Evolutionary conservation across 2,113 vertebrate species (phyloP), one percentile per base, ranked within the genome.

Genomic region (Junco hyemalis): DNA sequence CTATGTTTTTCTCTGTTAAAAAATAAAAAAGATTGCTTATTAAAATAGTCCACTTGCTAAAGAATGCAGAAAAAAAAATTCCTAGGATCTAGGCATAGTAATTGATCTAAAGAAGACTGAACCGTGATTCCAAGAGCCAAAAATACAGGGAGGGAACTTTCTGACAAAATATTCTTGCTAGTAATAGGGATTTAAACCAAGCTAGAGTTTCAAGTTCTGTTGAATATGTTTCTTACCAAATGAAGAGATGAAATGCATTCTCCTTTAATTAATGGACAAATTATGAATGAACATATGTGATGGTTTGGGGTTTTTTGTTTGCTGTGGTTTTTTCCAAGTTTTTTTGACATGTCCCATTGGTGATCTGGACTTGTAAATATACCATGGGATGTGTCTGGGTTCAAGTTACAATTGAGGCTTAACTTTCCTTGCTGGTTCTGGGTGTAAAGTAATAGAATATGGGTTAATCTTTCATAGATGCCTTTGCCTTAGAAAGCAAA

Each of bases 1-100:
- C 28, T n/a, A 5, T 53, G 8, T 54, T 65, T 60, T 57, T 44
- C 24, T 47, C 4, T 73, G 35, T 33, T 25, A 9, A 26, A 68
- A 87, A n/a, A 12, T 38, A 48, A 48, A 29, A 47, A 21, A n/a
- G 5, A 14, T 0, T 0, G 14, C 6, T 20, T 81, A 35, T 0
- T 10, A 61, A 68, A 86, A 68, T 13, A 63, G 4, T 28, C 11
- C 57, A 3, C 26, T 60, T 66, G 8, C 71, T 86, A 73, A 79
- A 90, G 31, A 80, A 5, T 47, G 6, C 13, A 51, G 8, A 15
- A 36, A 68, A 42, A 59, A 21, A 40, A 47, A 51, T 76, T 88
- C 3, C 14, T 47, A 19, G 17, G 8, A 31, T 66, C 7, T 82
- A 45, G 15, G 12, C 2, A 0, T 86, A 24, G 48, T 51, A 40